Evolutionary conservation across 2,888 invertebrate species (phyloP).

Genomic region (Drosophila monieri): DNA sequence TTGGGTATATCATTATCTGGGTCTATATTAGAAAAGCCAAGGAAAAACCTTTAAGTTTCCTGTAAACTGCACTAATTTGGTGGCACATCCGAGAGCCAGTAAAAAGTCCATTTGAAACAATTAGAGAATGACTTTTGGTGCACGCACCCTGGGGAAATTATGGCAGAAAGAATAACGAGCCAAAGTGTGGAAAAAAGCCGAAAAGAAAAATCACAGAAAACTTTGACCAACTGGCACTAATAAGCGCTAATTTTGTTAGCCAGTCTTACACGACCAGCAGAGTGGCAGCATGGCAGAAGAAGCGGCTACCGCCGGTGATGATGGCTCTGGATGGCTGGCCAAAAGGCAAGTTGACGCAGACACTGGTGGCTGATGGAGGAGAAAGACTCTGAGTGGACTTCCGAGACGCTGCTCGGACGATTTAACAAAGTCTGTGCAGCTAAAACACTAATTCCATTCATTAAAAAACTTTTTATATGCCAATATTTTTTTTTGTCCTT

Average conservation of each 20-base stretch:
- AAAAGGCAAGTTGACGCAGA: conserved; percentile 20
- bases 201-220: conserved; percentile 54
- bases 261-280: conserved; percentile 25
- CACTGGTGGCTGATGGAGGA: conserved; percentile 22
- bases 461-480: conserved; percentile 78
- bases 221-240: conserved; percentile 75
- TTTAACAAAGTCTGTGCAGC: conserved; percentile 74
- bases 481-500: conserved; percentile 56
- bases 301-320: conserved; percentile 33
- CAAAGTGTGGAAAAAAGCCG: conserved; percentile 23
- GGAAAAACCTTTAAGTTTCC: not conserved
- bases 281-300: too few species aligned
- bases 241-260: conserved; percentile 77
- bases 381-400: conserved; percentile 47
- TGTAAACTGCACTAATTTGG: conserved; percentile 24
- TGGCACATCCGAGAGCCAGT: conserved; percentile 59
- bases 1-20: not conserved
- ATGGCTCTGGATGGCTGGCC: conserved; percentile 21
- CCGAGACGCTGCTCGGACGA: conserved; percentile 57
- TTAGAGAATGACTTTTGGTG: conserved; percentile 59
- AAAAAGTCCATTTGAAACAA: conserved; percentile 72
- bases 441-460: conserved; percentile 77
- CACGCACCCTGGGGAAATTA: conserved; percentile 64
- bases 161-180: conserved; percentile 49
- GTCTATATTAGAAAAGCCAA: not conserved